A percentile compares a stretch with the other conserved stretches of the same genome.
phyloP scores from a whole-genome alignment of 2,888 invertebrate genomes.

The Cephus rjabovi region DNA sequence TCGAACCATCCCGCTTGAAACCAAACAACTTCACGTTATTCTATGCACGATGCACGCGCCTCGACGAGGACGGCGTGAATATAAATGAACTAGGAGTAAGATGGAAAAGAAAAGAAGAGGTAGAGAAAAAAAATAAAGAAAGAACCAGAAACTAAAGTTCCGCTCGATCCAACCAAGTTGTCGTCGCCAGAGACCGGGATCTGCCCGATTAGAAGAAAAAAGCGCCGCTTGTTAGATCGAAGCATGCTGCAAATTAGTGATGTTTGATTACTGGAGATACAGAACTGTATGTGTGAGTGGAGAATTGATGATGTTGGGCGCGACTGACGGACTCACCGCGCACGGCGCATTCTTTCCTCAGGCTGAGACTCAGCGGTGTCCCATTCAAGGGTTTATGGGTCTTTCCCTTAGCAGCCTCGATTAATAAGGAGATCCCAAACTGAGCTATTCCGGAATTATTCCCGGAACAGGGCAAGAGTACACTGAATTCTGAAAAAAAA shows the following conservation, averaged over 20 bases:
- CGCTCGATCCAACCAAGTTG: not conserved
- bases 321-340: constrained; percentile 79
- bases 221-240: constrained; percentile 5
- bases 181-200: not conserved
- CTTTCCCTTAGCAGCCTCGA: constrained; percentile 80
- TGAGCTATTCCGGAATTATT: constrained; percentile 89
- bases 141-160: not conserved
- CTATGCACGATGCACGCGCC: not conserved
- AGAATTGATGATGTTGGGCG: constrained; percentile 63
- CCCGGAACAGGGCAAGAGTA: constrained; percentile 87
- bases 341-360: constrained; percentile 94
- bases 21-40: not conserved
- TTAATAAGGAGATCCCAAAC: constrained; percentile 87
- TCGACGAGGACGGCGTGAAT: not conserved
- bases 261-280: constrained; percentile 61
- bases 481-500: constrained; percentile 81
- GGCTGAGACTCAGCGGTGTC: constrained; percentile 86
- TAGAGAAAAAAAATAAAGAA: not conserved
- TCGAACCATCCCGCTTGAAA: not conserved
- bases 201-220: not conserved
- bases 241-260: constrained; percentile 54
- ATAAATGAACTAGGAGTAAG: not conserved
- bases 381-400: constrained; percentile 78
- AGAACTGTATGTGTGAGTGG: constrained; percentile 63
- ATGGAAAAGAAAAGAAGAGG: not conserved